These are phyloP conservation scores for Lamproptera curius DNA, from an alignment of 2,888 invertebrate genomes.

Conservation along the genomic window DNA sequence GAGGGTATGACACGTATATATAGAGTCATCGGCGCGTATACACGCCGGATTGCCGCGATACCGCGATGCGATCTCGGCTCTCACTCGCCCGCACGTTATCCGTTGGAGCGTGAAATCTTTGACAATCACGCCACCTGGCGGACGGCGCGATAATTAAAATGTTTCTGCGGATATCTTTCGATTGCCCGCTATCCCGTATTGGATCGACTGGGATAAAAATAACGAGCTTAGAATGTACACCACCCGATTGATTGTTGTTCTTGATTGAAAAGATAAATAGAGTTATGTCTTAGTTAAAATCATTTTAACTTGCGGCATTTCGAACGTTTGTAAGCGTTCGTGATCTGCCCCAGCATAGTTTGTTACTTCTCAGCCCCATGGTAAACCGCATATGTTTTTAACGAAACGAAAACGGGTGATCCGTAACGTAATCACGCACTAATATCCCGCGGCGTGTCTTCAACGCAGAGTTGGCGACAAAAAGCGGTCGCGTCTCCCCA, in stretches of 20 bases:
- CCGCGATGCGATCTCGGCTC: slow-evolving; percentile 1
- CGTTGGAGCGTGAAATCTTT: slow-evolving; percentile 23
- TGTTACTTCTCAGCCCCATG: no score
- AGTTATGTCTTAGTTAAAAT: no score
- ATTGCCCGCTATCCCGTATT: no score
- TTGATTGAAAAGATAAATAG: no score
- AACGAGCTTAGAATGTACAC: no score
- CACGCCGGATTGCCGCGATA: not conserved
- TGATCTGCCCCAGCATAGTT: no score
- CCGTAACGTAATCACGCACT: not conserved
- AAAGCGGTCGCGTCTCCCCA: slow-evolving; percentile 28
- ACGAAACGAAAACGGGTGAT: not conserved
- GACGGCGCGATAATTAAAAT: slow-evolving; percentile 11
- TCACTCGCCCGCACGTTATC: slow-evolving; percentile 6
- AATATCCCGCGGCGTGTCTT: not conserved
- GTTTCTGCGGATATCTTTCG: slow-evolving; percentile 14
- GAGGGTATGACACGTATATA: not conserved
- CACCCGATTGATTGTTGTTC: no score
- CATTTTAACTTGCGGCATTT: no score
- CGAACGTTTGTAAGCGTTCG: no score
- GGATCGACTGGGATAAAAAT: no score
- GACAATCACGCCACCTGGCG: slow-evolving; percentile 21
- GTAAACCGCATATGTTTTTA: not conserved
- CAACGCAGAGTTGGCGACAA: not conserved
- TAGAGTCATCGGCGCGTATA: not conserved